Conservation (phyloP, 2,113 vertebrate genomes). For the Chamaetylas fuelleborni region DNA sequence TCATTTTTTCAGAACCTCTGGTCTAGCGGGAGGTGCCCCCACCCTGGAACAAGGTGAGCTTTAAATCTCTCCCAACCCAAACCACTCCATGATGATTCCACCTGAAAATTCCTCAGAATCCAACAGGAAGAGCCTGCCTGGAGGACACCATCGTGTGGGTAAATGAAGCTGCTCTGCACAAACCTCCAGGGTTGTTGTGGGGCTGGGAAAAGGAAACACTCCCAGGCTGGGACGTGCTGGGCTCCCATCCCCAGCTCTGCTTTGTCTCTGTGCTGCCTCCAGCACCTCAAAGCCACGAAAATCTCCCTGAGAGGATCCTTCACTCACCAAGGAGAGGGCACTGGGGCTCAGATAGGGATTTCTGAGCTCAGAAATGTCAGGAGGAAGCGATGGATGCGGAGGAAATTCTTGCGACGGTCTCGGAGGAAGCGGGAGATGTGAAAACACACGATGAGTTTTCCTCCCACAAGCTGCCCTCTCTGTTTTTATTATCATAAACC, state of each 20-base stretch:
- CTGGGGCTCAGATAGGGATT: not conserved
- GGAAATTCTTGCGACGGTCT: conserved; percentile 73
- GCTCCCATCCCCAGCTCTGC: not conserved
- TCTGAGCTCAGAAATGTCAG: conserved; percentile 47
- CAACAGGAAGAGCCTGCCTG: not conserved
- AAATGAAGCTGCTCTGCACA: not conserved
- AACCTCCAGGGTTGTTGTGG: rapidly evolving
- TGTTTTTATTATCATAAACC: conserved; percentile 73
- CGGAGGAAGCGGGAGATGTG: conserved; percentile 71
- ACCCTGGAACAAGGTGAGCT: not conserved
- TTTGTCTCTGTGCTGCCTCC: not conserved
- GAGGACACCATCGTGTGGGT: not conserved
- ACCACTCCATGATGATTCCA: not conserved
- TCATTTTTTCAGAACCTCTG: not conserved
- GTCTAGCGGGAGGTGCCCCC: not conserved
- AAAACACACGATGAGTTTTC: conserved; percentile 74
- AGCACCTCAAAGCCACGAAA: not conserved
- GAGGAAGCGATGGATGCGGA: conserved; percentile 65
- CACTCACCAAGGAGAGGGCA: not conserved
- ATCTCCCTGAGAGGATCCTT: not conserved
- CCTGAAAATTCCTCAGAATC: not conserved
- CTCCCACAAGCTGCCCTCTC: conserved; percentile 51
- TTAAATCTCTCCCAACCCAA: not conserved
- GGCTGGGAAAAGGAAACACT: not conserved
- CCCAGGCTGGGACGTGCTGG: not conserved